A percentile compares a stretch with the other conserved stretches of the same genome.
Evolutionary conservation across 2,797 vertebrate species (phyloP).

Genomic region (Crenuchus spilurus): DNA sequence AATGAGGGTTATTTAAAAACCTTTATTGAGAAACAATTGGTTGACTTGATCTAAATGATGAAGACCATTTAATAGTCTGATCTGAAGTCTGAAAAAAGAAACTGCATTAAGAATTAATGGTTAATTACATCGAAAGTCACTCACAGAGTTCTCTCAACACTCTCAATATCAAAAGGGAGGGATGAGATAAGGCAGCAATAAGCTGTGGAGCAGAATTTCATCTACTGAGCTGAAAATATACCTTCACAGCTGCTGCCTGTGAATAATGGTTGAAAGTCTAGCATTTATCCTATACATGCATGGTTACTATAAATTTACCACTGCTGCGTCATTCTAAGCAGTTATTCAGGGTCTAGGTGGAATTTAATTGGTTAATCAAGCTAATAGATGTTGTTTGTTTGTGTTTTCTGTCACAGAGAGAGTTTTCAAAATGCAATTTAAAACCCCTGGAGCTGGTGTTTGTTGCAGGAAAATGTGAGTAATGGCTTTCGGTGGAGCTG

Average conservation of each 20-base stretch:
- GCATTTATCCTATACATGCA: neutral
- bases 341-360: neutral
- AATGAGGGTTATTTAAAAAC: constrained; percentile 38
- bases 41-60: constrained; percentile 22
- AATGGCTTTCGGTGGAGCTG: constrained; percentile 26
- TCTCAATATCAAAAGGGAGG: constrained; percentile 14
- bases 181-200: neutral
- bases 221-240: neutral
- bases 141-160: constrained; percentile 11
- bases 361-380: neutral
- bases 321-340: neutral
- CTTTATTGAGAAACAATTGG: constrained; percentile 42
- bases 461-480: constrained; percentile 34
- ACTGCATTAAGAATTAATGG: constrained; percentile 32
- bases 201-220: neutral
- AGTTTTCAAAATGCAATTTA: neutral
- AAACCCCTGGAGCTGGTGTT: constrained; percentile 3
- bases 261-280: neutral
- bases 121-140: constrained; percentile 38
- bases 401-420: neutral
- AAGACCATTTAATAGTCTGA: constrained; percentile 26
- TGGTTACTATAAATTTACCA: too few species aligned
- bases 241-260: neutral
- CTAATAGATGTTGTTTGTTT: neutral
- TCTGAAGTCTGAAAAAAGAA: constrained; percentile 15